Evolutionary conservation across 2,113 vertebrate genomes (phyloP), one percentile per base, ranked within the genome.

Genomic region (Sebastes schlegelii): DNA sequence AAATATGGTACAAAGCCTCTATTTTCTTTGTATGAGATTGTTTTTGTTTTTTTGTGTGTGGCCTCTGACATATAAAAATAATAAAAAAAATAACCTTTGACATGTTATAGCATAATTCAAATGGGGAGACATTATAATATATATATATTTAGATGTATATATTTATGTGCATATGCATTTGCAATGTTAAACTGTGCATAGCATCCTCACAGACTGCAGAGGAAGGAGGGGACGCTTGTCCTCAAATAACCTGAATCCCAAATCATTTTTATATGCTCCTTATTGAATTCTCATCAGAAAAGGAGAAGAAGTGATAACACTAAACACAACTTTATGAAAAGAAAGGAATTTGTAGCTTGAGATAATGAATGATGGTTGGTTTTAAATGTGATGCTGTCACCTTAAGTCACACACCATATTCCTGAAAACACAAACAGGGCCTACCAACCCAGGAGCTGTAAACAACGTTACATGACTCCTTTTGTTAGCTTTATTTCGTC

Each of bases 191-290:
- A 9, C 6, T 57, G 13, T 21, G 14, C 55, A 11, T 16, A 68
- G 71, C 74, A 73, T 78, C 71, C 68, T 26, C 64, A 61, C 72
- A 82, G 58, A 17, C 70, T 85, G 79, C 71, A 34, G 61, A 5
- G 51, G 21, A 11, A 8, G 6, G 40, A 13, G 70, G 21, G 34
- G 70, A 58, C 9, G 52, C 63, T 61, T 90, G 88, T 90, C 90
- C 90, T 92, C 86, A 87, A 11, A 79, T 84, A 84, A 88, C 85
- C 90, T 61, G 9, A 11, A 42, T 70, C 57, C 23, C 13, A 21
- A 43, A 72, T 72, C 54, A 0, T 46, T n/a, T 23, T 72, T 46
- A n/a, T 42, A 34, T 19, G 8, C 46, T n/a, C 7, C 13, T 26
- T 23, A 21, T 10, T 66, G 9, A 13, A 8, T 57, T 45, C 55